These are phyloP conservation scores for Rhamnusium bicolor DNA, from an alignment of 2,888 invertebrate species.

Conservation along the genomic window DNA sequence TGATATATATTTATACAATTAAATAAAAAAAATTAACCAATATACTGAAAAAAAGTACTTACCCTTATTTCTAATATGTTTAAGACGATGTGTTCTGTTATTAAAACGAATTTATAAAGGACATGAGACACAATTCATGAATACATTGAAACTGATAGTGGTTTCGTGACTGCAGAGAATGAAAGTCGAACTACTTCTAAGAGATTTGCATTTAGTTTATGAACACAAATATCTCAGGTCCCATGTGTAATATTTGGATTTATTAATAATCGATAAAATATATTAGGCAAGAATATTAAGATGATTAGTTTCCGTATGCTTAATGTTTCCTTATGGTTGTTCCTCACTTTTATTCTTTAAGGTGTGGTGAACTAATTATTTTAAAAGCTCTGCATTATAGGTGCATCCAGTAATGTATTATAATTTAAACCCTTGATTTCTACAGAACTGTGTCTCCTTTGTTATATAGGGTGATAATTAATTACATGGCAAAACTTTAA, in stretches of 20 bases:
- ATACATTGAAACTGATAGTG: constrained; percentile 16
- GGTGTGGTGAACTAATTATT: constrained; percentile 34
- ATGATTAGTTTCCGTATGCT: constrained; percentile 38
- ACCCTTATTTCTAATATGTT: background rate
- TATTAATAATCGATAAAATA: constrained; percentile 62
- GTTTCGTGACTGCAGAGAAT: constrained; percentile 58
- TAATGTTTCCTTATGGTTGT: constrained; percentile 31
- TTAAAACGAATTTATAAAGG: background rate
- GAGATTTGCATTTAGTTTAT: constrained; percentile 62
- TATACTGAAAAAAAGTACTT: background rate
- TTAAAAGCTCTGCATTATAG: background rate
- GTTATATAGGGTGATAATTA: no score
- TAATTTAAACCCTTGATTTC: no score
- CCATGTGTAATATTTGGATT: constrained; percentile 56
- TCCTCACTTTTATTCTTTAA: constrained; percentile 30
- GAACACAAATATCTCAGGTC: constrained; percentile 54
- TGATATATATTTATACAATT: no score
- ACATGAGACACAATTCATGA: constrained; percentile 8
- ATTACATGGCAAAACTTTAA: no score
- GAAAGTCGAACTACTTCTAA: constrained; percentile 59
- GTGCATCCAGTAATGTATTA: background rate
- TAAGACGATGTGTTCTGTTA: background rate
- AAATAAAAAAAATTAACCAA: background rate
- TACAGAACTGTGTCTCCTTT: no score
- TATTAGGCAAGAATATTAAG: constrained; percentile 41